Evolutionary conservation across 1,140 invertebrate species (phyloP).

Genomic region (Drosophila nikananu): DNA sequence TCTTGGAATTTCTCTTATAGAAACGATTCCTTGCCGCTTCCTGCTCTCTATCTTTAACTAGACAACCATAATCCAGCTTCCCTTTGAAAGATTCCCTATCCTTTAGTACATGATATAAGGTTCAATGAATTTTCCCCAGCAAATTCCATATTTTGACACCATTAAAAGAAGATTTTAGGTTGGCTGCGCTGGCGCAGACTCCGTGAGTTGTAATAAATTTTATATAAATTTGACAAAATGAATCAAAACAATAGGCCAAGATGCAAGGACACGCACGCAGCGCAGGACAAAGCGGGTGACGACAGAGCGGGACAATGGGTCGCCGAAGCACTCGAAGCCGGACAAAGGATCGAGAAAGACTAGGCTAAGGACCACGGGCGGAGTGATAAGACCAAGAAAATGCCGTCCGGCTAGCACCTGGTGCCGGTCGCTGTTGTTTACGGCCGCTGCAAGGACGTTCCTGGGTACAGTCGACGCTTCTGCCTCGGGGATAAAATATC

Average conservation of each 20-base stretch:
- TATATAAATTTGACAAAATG: slow-evolving; percentile 82
- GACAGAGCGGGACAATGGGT: slow-evolving; percentile 57
- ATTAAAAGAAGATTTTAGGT: slow-evolving; percentile 69
- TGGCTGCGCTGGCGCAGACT: slow-evolving; percentile 19
- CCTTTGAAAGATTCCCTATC: background rate
- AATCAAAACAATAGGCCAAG: slow-evolving; percentile 67
- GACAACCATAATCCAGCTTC: slow-evolving; percentile 19
- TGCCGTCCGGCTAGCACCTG: slow-evolving; percentile 55
- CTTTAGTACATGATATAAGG: slow-evolving; percentile 4
- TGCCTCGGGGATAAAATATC: slow-evolving; percentile 16
- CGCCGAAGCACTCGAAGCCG: slow-evolving; percentile 45
- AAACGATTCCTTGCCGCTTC: slow-evolving; percentile 1
- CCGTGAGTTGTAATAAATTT: slow-evolving; percentile 74
- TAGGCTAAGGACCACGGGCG: slow-evolving; percentile 14
- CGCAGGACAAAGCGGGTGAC: slow-evolving; percentile 29
- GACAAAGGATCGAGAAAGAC: slow-evolving; percentile 31
- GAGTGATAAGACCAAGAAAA: slow-evolving; percentile 72
- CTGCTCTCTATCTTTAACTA: slow-evolving; percentile 34
- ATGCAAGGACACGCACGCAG: slow-evolving; percentile 73
- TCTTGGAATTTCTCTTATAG: background rate
- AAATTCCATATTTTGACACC: slow-evolving; percentile 67
- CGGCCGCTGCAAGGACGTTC: slow-evolving; percentile 43
- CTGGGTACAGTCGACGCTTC: slow-evolving; percentile 33
- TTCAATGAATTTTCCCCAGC: slow-evolving; percentile 12
- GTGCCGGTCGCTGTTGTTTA: slow-evolving; percentile 35